These are phyloP conservation scores for Progne subis DNA, from an alignment of 2,113 vertebrate genomes.

Conservation along the genomic window DNA sequence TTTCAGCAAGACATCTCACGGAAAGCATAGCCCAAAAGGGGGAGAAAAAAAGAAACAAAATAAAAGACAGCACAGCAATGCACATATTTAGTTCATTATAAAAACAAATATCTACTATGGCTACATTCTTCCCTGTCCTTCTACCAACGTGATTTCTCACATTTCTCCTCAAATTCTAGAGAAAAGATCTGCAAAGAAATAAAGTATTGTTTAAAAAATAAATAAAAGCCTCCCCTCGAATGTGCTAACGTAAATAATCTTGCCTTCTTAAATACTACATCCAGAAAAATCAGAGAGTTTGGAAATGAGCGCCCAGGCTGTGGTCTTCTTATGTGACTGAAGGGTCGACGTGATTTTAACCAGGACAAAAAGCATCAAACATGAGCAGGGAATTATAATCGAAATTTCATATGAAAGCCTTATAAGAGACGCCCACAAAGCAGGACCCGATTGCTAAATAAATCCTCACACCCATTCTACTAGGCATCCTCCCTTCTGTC, in stretches of 20 bases:
- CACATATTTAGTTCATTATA: conserved; percentile 9
- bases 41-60: background rate
- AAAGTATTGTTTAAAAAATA: background rate
- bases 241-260: background rate
- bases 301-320: background rate
- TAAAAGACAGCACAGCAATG: conserved; percentile 11
- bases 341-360: background rate
- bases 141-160: background rate
- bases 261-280: conserved; percentile 1
- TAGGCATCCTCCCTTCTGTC: conserved; percentile 11
- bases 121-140: background rate
- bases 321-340: background rate
- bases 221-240: background rate
- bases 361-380: conserved; percentile 23
- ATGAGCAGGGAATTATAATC: background rate
- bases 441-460: conserved; percentile 18
- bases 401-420: conserved; percentile 16
- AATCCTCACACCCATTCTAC: conserved; percentile 18
- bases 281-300: background rate
- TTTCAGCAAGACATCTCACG: conserved; percentile 19
- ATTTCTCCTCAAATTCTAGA: background rate
- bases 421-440: conserved; percentile 32
- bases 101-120: background rate
- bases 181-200: background rate
- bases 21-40: background rate